phyloP scores from a whole-genome alignment of 2,113 vertebrate species.

The Hemiscyllium ocellatum region DNA sequence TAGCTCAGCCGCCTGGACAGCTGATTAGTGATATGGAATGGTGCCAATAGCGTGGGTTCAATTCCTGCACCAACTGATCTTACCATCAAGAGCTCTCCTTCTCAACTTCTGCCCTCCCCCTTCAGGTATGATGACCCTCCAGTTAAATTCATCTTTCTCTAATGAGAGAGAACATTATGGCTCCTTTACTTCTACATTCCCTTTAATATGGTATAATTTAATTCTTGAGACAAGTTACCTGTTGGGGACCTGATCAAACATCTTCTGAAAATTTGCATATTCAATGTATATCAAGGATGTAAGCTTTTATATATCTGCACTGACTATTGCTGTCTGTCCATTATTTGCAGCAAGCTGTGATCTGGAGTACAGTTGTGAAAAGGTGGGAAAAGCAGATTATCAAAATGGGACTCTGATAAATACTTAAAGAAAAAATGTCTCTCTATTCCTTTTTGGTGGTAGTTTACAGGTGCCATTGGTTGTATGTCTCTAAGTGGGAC shows the following conservation, averaged over 20 bases:
- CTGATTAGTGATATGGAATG: too few relatives aligned
- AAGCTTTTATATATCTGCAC: not conserved
- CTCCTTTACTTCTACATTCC: not conserved
- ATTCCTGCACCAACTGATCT: too few relatives aligned
- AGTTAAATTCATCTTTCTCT: too few relatives aligned
- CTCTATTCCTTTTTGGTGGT: not conserved
- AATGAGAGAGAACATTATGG: too few relatives aligned
- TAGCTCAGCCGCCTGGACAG: too few relatives aligned
- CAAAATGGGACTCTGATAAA: not conserved
- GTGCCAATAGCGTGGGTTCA: too few relatives aligned
- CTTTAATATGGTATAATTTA: not conserved
- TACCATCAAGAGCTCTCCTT: too few relatives aligned
- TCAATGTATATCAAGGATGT: not conserved
- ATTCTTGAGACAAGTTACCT: not conserved
- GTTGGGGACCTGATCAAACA: not conserved
- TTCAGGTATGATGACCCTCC: too few relatives aligned
- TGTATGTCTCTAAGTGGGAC: too few relatives aligned
- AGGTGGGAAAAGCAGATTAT: not conserved
- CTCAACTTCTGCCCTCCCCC: too few relatives aligned
- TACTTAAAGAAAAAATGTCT: not conserved
- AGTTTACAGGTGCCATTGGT: too few relatives aligned
- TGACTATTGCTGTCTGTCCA: not conserved
- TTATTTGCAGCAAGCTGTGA: not conserved
- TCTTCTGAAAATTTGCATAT: not conserved
- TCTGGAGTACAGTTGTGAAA: not conserved